A percentile compares a stretch with the other conserved stretches of the same genome.
Evolutionary conservation across 2,113 vertebrate species (phyloP).

Genomic region (Anser brachyrhynchus): DNA sequence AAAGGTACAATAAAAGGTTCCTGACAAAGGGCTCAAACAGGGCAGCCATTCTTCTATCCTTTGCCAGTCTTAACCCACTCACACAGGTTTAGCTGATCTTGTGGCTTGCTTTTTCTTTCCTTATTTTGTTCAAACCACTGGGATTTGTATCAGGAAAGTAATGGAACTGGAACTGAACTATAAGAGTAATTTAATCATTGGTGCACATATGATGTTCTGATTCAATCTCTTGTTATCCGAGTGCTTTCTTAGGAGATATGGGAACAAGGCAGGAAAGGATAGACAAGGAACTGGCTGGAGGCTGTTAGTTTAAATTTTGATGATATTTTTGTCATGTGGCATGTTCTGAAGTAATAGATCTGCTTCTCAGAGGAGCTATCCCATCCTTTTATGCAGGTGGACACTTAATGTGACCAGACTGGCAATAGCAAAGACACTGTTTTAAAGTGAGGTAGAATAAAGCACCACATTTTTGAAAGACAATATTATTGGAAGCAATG

Average conservation of each 20-base stretch:
- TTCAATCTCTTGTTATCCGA: background rate
- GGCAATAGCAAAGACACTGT: constrained; percentile 20
- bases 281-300: background rate
- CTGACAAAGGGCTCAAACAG: background rate
- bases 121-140: background rate
- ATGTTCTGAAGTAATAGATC: constrained; percentile 16
- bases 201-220: background rate
- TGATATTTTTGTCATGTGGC: background rate
- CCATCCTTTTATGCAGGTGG: background rate
- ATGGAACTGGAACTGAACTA: background rate
- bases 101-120: background rate
- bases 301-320: background rate
- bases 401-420: constrained; percentile 10
- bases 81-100: background rate
- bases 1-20: background rate
- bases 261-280: background rate
- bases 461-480: constrained; percentile 35
- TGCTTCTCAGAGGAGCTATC: background rate
- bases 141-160: background rate
- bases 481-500: constrained; percentile 49
- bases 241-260: background rate
- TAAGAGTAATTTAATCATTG: background rate
- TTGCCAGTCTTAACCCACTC: background rate
- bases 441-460: constrained; percentile 31
- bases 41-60: accelerated